Evolutionary conservation across 2,888 invertebrate species (phyloP).

Genomic region (Chloromyia formosa): DNA sequence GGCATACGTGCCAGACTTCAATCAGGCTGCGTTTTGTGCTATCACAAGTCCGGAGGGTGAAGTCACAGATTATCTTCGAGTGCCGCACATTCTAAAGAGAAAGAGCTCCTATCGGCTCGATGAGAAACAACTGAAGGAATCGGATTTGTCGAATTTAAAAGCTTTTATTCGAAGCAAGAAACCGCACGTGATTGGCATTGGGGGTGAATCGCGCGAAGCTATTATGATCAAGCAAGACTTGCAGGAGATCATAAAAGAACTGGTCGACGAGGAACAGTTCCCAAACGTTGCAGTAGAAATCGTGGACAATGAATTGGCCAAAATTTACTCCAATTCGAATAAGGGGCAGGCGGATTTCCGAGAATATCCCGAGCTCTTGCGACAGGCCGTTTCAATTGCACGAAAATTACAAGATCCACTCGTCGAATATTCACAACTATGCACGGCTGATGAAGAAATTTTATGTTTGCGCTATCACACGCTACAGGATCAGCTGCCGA

Average conservation of each 20-base stretch:
- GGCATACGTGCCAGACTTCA: conserved; percentile 85
- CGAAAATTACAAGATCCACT: conserved; percentile 94
- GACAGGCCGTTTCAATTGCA: conserved; percentile 93
- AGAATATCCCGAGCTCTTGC: conserved; percentile 89
- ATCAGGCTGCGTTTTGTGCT: conserved; percentile 87
- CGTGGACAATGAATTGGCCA: conserved; percentile 92
- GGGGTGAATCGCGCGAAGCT: conserved; percentile 91
- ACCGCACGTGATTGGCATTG: conserved; percentile 92
- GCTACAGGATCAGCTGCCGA: conserved; percentile 80
- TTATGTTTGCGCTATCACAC: conserved; percentile 92
- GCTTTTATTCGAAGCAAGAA: conserved; percentile 90
- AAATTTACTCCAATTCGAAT: conserved; percentile 90
- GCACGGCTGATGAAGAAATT: conserved; percentile 96
- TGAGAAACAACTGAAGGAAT: conserved; percentile 73
- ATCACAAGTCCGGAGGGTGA: conserved; percentile 90
- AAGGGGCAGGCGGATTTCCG: conserved; percentile 87
- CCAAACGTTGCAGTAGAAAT: conserved; percentile 89
- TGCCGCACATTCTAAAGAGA: conserved; percentile 86
- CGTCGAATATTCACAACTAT: conserved; percentile 94
- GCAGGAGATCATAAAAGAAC: conserved; percentile 75
- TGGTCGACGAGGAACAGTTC: conserved; percentile 86
- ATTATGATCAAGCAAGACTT: conserved; percentile 82
- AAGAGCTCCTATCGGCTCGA: conserved; percentile 76
- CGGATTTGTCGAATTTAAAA: conserved; percentile 73
- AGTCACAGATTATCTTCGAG: conserved; percentile 87